Conservation (phyloP, 2,113 vertebrate genomes). For the Chlamydotis undulata region DNA sequence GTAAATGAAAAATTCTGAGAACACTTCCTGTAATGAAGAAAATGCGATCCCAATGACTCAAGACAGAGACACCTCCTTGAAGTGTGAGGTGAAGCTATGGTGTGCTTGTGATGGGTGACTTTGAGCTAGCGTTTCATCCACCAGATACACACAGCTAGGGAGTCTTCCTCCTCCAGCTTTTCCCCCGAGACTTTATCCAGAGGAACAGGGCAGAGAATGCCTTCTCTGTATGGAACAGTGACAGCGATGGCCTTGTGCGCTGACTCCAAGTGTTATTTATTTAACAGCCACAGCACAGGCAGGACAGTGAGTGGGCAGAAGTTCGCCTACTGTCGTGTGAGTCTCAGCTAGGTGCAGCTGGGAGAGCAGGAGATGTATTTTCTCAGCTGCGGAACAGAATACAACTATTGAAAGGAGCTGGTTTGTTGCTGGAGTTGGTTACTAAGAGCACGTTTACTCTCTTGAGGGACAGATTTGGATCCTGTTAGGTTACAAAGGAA, state of each 20-base stretch:
- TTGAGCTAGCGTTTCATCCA: not conserved
- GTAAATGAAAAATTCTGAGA: not conserved
- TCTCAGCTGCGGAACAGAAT: not conserved
- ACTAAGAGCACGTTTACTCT: not conserved
- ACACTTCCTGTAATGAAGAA: not conserved
- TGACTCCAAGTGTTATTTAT: not conserved
- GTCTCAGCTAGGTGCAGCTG: not conserved
- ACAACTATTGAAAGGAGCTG: not conserved
- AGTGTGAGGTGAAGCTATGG: not conserved
- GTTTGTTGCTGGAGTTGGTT: constrained; percentile 27
- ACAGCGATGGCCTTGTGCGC: not conserved
- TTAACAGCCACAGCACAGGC: not conserved
- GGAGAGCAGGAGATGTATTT: not conserved
- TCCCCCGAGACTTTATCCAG: not conserved
- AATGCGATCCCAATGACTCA: not conserved
- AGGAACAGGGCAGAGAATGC: not conserved
- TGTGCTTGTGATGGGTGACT: not conserved
- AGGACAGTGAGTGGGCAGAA: not conserved
- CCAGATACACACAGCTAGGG: not conserved
- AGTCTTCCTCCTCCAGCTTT: not conserved
- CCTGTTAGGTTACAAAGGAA: not conserved
- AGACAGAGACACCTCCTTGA: not conserved
- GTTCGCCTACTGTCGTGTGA: not conserved
- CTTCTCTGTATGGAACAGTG: not conserved
- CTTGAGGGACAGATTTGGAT: not conserved